These are phyloP conservation scores for Lasioglossum calceatum DNA, from an alignment of 2,888 invertebrate species.

Conservation along the genomic window DNA sequence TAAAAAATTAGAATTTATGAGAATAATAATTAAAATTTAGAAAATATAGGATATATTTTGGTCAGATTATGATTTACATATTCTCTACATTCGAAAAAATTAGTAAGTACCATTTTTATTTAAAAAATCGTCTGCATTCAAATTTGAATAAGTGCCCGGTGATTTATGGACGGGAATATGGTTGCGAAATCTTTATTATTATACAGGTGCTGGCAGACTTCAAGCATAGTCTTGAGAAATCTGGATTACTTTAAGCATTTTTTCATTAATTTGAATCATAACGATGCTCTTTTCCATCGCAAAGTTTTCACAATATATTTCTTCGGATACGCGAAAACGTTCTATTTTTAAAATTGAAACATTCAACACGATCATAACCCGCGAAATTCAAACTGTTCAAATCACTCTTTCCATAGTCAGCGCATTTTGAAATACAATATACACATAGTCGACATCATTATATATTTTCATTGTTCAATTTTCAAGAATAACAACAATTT, in stretches of 20 bases:
- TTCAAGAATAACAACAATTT: background rate
- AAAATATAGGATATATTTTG: too few species aligned
- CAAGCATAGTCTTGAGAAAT: slow-evolving; percentile 29
- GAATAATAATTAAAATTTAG: too few species aligned
- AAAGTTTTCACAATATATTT: background rate
- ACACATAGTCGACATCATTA: background rate
- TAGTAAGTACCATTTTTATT: too few species aligned
- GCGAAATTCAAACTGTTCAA: background rate
- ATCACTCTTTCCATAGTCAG: slow-evolving; percentile 6
- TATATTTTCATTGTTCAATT: slow-evolving; percentile 16
- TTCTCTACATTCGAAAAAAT: too few species aligned
- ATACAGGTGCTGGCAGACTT: slow-evolving; percentile 26
- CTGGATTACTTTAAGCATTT: slow-evolving; percentile 31
- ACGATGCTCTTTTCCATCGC: too few species aligned
- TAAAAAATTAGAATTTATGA: too few species aligned
- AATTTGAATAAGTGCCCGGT: too few species aligned
- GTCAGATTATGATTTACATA: too few species aligned
- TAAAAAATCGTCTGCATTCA: too few species aligned
- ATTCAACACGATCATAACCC: background rate
- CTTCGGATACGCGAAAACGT: background rate
- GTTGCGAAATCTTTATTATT: background rate
- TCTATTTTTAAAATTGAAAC: background rate
- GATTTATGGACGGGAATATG: too few species aligned
- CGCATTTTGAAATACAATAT: background rate
- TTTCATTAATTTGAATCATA: slow-evolving; percentile 27